Base-by-base conservation (phyloP, 2,113 vertebrate genomes). In the Mormyrus iriodes region DNA sequence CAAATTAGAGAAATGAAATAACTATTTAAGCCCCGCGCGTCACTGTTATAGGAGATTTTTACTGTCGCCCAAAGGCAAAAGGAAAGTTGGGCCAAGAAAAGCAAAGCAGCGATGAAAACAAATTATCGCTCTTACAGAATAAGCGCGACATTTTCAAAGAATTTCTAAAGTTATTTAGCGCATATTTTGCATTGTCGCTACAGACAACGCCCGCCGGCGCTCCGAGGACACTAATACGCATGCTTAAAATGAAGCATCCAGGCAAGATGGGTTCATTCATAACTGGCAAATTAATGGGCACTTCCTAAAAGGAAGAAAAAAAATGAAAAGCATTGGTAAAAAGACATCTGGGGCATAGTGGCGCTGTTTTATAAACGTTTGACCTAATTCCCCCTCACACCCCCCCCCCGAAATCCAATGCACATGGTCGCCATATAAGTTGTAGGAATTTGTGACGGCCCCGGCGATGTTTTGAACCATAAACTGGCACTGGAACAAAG, bases 401-500 rank as follows among this genome's bases (percentile, higher is more conserved):
- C 83, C 42, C 19, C 83, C 15, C 82, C 21, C 51, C 35, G 27
- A 6, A 42, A 83, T 48, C 27, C 35, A 61, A 9, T 27, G 61
- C 89, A 90, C 85, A 79, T 90, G 85, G 85, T 89, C 49, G 46
- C 88, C 88, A 89, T 85, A 89, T 86, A 89, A 49, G 82, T 17
- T 89, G 42, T 86, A 69, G 82, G 83, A 85, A 86, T 89, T 48
- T 69, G 82, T 65, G 8, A 46, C 15, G 87, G 49, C 83, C 44
- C 53, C 42, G 44, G 88, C 17, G 82, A 85, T 85, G 83, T 89
- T 86, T 69, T 39, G 31, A 69, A 85, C 46, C 79, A 83, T 61
- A 51, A 73, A 83, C 35, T 44, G 27, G 89, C 51, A n/a, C n/a
- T 0, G 13, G 17, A 86, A 52, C 17, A 31, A 42, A 52, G 27